Evolutionary conservation across 53 echinoderm and acorn worm species (phyloP), one percentile per base, ranked within the genome.

Genomic region (Echinometra lucunter): DNA sequence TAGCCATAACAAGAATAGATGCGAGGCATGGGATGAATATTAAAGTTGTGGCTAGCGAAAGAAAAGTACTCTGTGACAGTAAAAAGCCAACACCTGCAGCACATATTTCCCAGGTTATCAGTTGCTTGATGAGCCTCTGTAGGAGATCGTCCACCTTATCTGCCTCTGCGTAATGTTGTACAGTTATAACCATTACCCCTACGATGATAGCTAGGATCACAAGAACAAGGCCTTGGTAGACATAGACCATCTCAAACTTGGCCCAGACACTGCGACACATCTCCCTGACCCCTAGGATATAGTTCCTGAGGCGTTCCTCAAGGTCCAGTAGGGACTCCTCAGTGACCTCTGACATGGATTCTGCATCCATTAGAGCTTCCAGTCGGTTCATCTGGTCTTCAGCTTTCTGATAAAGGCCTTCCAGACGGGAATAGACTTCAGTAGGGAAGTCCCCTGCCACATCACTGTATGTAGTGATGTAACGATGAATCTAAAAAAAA

Each of bases 221-320:
- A 34, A 93, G 82, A 57, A 32, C 21, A 38, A 93, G 37, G 23
- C 93, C 93, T 57, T 93, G 80, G 44, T 93, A 93, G 57, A 93
- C 81, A 81, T 56, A 80, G 23, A 81, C 56, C 93, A 93, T 93
- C 93, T 99, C 99, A 95, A 98, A 98, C 72, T 96, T 95, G 38
- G 98, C 98, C 99, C 99, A 99, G 66, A 97, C 96, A 12, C 97
- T 91, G 15, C 95, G 95, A 58, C 99, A 99, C 97, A 97, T 99
- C 70, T 95, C 96, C 72, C 95, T 94, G 30, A 99, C 96, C 10
- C 96, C 87, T 45, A 69, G 75, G 47, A 99, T 67, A 74, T 99
- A 99, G 30, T 94, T 78, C 55, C 49, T 91, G 74, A 96, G 96
- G 60, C 91, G 89, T 25, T 92, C 89, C 58, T 97, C 96, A 57